Evolutionary conservation across 1,140 invertebrate genomes (phyloP).

Genomic region (Semibalanus balanoides): DNA sequence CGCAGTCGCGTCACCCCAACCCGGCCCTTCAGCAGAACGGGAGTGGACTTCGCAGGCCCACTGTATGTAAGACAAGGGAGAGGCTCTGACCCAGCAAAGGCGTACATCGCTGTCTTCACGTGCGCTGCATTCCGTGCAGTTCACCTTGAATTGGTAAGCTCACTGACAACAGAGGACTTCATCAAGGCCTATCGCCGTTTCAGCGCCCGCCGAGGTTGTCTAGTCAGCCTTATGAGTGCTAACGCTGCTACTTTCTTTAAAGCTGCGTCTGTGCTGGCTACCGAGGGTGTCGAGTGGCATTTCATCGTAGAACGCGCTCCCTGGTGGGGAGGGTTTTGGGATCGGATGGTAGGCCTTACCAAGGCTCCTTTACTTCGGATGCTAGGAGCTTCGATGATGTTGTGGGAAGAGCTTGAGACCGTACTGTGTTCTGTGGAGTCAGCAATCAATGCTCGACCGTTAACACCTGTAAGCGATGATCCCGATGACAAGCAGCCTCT

Average conservation of each 20-base stretch:
- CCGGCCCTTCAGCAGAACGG: conserved; percentile 7
- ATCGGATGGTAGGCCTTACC: conserved; percentile 29
- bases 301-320: conserved; percentile 27
- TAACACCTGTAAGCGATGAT: too few relatives aligned
- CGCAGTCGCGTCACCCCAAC: neutral
- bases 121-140: too few relatives aligned
- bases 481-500: too few relatives aligned
- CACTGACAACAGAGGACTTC: too few relatives aligned
- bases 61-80: neutral
- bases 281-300: conserved; percentile 24
- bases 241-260: conserved; percentile 12
- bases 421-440: too few relatives aligned
- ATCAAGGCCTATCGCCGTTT: too few relatives aligned
- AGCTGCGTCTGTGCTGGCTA: neutral
- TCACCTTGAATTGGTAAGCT: too few relatives aligned
- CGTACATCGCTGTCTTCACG: too few relatives aligned
- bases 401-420: conserved; percentile 21
- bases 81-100: too few relatives aligned
- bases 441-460: too few relatives aligned
- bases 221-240: neutral
- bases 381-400: conserved; percentile 22
- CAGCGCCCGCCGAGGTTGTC: too few relatives aligned
- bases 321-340: conserved; percentile 32
- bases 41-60: conserved; percentile 11
- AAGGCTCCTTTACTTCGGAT: conserved; percentile 23